A percentile compares a stretch with the other conserved stretches of the same genome.
These are phyloP conservation scores for Zoanthus sansibaricus DNA, from an alignment of 92 coral and sea anemone genomes.

Conservation along the genomic window DNA sequence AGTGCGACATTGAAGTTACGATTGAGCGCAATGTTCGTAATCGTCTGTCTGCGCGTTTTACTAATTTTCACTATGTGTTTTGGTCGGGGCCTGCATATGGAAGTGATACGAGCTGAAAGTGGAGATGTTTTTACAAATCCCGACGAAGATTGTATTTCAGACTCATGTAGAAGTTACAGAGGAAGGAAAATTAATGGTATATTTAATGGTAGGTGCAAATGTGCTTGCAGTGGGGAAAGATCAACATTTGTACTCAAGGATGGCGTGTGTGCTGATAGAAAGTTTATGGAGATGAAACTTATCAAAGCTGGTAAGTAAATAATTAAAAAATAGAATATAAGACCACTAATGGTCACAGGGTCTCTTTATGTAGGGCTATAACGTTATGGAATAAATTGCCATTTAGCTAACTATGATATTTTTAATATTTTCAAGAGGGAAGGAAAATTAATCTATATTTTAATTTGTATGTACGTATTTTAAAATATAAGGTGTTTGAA, in stretches of 20 bases:
- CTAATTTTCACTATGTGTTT: neutral
- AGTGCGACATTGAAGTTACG: neutral
- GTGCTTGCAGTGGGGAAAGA: constrained; percentile 10
- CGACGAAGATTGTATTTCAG: neutral
- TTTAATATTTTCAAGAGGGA: no score
- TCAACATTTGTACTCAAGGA: neutral
- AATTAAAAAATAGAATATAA: neutral
- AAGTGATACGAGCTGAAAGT: constrained; percentile 3
- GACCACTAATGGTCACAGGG: neutral
- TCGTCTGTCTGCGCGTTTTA: neutral
- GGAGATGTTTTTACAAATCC: constrained; percentile 43
- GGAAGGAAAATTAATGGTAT: neutral
- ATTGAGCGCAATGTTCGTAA: neutral
- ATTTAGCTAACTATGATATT: no score
- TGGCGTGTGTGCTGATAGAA: constrained; percentile 22
- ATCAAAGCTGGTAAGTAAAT: neutral
- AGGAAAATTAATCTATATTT: no score
- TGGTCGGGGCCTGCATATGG: neutral
- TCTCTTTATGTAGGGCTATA: neutral
- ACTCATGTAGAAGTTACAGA: constrained; percentile 10
- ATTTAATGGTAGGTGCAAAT: neutral
- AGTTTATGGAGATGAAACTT: constrained; percentile 10
- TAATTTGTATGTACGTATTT: no score
- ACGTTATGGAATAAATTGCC: neutral
- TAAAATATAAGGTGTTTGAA: no score